A percentile compares a stretch with the other conserved stretches of the same genome.
Conservation (phyloP, 1,140 invertebrate species). For the Drosophila mauritiana region DNA sequence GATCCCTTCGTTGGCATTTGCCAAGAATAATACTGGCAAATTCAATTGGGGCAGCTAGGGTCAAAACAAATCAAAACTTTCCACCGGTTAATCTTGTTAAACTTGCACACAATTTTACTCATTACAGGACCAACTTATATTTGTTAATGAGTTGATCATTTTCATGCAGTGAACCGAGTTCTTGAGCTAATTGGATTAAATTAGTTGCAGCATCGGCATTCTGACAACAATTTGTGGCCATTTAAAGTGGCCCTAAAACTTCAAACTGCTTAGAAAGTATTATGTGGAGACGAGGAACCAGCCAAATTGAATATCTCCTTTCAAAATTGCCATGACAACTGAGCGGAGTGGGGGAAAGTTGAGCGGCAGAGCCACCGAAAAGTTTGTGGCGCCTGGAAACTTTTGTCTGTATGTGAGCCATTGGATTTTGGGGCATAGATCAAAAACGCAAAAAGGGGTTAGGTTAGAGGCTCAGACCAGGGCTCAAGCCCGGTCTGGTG, state of each 20-base stretch:
- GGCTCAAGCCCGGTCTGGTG: constrained; percentile 43
- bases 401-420: constrained; percentile 48
- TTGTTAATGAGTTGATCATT: constrained; percentile 34
- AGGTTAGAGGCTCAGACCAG: constrained; percentile 30
- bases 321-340: constrained; percentile 64
- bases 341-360: background rate
- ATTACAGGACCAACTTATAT: background rate
- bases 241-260: constrained; percentile 51
- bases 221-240: constrained; percentile 53
- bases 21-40: constrained; percentile 48
- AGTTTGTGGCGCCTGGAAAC: constrained; percentile 61
- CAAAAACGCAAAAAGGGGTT: constrained; percentile 68
- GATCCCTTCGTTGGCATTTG: constrained; percentile 9
- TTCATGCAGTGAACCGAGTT: constrained; percentile 18
- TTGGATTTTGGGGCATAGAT: constrained; percentile 62
- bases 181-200: constrained; percentile 41
- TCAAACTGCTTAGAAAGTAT: constrained; percentile 62
- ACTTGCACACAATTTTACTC: background rate
- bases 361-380: constrained; percentile 20
- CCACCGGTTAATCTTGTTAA: background rate
- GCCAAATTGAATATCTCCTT: constrained; percentile 67
- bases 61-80: background rate
- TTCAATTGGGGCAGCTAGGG: constrained; percentile 34
- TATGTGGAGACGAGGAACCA: constrained; percentile 19
- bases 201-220: constrained; percentile 46